A percentile compares a stretch with the other conserved stretches of the same genome.
These are phyloP conservation scores for Paratilapia polleni DNA, from an alignment of 2,113 vertebrate genomes.

Conservation along the genomic window DNA sequence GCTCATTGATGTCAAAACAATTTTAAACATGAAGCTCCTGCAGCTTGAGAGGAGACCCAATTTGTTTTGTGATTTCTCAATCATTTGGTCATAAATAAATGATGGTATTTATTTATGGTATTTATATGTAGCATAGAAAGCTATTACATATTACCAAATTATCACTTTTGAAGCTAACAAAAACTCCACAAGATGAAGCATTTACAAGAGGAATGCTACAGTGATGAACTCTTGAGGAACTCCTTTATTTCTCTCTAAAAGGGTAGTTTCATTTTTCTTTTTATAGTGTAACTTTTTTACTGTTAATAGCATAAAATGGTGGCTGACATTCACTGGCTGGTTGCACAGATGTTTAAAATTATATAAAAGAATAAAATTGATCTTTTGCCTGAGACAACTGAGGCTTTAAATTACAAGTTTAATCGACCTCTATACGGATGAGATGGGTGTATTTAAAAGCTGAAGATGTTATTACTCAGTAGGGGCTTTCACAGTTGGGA, in stretches of 20 bases:
- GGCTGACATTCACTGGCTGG: not conserved
- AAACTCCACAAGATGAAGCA: no score
- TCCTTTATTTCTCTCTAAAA: not conserved
- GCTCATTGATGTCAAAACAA: no score
- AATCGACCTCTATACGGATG: not conserved
- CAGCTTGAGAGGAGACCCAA: not conserved
- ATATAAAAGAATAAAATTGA: slow-evolving; percentile 17
- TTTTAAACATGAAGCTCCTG: no score
- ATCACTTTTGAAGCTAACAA: not conserved
- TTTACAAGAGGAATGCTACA: not conserved
- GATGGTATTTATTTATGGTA: no score
- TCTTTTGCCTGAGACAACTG: not conserved
- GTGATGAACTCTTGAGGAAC: not conserved
- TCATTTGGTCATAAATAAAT: not conserved
- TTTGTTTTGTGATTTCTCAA: not conserved
- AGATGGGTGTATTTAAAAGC: not conserved
- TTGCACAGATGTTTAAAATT: slow-evolving; percentile 3
- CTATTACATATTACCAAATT: not conserved
- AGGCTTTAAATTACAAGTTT: slow-evolving; percentile 16
- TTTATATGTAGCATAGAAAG: no score
- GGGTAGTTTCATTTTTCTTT: not conserved
- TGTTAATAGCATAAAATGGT: not conserved
- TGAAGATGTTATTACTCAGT: not conserved
- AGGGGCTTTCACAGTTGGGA: not conserved
- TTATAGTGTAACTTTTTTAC: slow-evolving; percentile 1